Percentiles rank a stretch among this genome's conserved stretches.
These are phyloP conservation scores for Heliconius erato DNA, from an alignment of 2,888 invertebrate species.

Conservation along the genomic window DNA sequence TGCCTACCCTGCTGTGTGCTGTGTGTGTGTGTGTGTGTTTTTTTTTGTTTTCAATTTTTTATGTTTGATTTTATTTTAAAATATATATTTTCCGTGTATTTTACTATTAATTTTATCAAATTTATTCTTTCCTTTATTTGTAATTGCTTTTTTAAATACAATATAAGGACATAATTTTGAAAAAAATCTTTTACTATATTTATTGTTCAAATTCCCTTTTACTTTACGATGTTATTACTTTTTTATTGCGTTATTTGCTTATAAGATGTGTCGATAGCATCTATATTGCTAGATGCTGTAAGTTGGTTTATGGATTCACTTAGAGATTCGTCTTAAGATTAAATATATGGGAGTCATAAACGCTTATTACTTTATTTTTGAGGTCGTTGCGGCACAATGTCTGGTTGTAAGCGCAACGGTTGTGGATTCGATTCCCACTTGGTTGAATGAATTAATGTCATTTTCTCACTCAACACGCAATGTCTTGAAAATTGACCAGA, in stretches of 20 bases:
- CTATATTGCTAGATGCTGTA: conserved; percentile 16
- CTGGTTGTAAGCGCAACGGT: not conserved
- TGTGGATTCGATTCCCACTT: not conserved
- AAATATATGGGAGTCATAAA: conserved; percentile 9
- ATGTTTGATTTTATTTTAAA: no score
- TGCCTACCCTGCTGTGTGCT: no score
- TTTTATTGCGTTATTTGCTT: conserved; percentile 28
- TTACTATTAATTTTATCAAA: not conserved
- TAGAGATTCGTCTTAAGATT: conserved; percentile 16
- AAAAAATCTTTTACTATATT: not conserved
- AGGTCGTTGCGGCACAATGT: not conserved
- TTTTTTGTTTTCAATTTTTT: no score
- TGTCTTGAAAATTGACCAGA: not conserved
- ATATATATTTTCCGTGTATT: no score
- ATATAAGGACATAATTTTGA: not conserved
- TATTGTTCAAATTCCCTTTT: conserved; percentile 1
- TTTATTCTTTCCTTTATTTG: not conserved
- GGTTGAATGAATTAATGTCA: not conserved
- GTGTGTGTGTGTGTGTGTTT: no score
- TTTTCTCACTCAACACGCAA: not conserved
- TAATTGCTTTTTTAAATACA: not conserved
- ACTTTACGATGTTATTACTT: conserved; percentile 17
- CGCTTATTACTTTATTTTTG: not conserved
- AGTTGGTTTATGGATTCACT: conserved; percentile 13
- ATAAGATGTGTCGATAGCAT: conserved; percentile 10